Base-by-base conservation (phyloP, 2,113 vertebrate genomes). In the Muntiacus reevesi region DNA sequence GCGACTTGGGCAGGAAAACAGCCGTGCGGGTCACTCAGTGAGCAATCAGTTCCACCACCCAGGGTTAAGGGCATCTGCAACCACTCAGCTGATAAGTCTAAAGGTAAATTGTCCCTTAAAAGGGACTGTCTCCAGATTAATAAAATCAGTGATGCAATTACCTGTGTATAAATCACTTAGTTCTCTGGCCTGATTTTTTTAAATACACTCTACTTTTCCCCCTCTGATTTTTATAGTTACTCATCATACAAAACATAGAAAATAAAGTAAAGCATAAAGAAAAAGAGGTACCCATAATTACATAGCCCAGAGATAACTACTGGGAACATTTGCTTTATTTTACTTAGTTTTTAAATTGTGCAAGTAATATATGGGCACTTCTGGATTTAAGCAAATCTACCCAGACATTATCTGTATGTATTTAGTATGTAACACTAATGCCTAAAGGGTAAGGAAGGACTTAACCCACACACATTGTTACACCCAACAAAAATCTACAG, bases 91-190 rank as follows among this genome's bases (percentile, higher is more conserved):
- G 88, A 71, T 96, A 94, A 91, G 60, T 55, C 76, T 93, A 87
- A 97, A 93, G 79, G 96, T 71, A 98, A 97, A 93, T 87, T 96
- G 71, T 11, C 86, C 57, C 76, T 76, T 97, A 94, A 87, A 79
- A 94, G 91, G 52, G 19, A 74, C 91, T 97, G 94, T 85, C 88
- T 98, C 91, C 93, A 95, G 78, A 88, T 97, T 96, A 98, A 97
- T 95, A 43, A 47, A 94, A 94, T 97, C 92, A 97, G 86, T 17
- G 45, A 40, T 36, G 40, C 88, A 89, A 91, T 97, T 94, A 94
- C 28, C 64, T 92, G 47, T 79, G 57, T 89, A 50, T 96, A 95
- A 87, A 88, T 94, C 81, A 88, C 76, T 97, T 96, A 95, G 36
- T 92, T 94, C 74, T 94, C 79, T 89, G 81, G 82, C 92, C 82